Base-by-base conservation (phyloP, 1,140 invertebrate species). In the Caenorhabditis tropicalis region DNA sequence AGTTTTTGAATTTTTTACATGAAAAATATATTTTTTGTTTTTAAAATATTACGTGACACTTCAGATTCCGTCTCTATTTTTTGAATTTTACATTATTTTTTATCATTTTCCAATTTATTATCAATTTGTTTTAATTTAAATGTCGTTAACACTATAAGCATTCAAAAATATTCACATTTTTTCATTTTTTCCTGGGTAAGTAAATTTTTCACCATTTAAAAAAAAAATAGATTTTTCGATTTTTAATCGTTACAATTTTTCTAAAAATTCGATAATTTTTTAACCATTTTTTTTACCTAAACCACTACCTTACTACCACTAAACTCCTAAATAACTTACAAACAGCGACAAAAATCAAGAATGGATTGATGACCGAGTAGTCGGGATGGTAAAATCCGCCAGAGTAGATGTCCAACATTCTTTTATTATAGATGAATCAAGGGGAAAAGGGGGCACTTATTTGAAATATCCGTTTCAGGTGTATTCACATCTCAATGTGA, bases 301-400 rank as follows among this genome's bases (percentile, higher is more conserved):
- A 27, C 24, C 15, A 12, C 10, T 19, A 65, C 58, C 43, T n/a
- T n/a, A n/a, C n/a, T n/a, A n/a, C n/a, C n/a, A n/a, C n/a, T n/a
- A n/a, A n/a, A n/a, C n/a, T n/a, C n/a, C n/a, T n/a, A n/a, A 12
- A 43, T 6, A 43, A 43, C 39, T 43, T 15, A 74, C 65, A 74
- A 43, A 43, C 19, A 12, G 65, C 65, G 0, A 74, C 65, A 43
- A 74, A 24, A 24, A 74, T 9, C 65, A 74, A 24, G n/a, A 74
- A 74, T 4, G 65, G 33, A 43, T 74, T 74, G 36, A 74, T 39
- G 9, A 74, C 36, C n/a, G 65, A 74, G 5, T n/a, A n/a, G n/a
- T 74, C 65, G 6, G 65, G 65, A 74, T 74, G 65, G 10, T 43
- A 29, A n/a, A 74, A 74, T 12, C 65, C 65, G 24, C 65, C 65